A percentile compares a stretch with the other conserved stretches of the same genome.
Conservation (phyloP, 2,113 vertebrate genomes). For the Poecilia latipinna region DNA sequence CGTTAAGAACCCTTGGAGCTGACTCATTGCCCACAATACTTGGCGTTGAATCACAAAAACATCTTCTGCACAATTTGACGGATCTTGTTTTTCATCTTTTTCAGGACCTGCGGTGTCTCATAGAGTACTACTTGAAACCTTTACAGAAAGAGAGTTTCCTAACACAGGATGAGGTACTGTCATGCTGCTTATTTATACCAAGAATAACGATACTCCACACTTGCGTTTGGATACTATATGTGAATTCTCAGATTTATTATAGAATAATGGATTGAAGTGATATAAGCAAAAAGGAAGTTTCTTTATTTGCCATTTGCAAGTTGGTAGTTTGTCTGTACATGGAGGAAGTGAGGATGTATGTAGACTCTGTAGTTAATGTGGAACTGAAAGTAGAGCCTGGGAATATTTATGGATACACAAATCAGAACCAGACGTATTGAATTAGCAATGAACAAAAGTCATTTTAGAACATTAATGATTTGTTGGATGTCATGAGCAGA, state of each 20-base stretch:
- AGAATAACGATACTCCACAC: background rate
- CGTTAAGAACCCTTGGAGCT: background rate
- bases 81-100: slow-evolving; percentile 9
- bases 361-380: no score
- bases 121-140: slow-evolving; percentile 93
- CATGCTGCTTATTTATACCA: background rate
- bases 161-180: slow-evolving; percentile 93
- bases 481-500: background rate
- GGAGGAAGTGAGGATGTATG: no score
- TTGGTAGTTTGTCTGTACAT: background rate
- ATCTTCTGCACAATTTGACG: background rate
- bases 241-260: background rate
- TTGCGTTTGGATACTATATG: background rate
- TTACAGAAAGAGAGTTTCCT: slow-evolving; percentile 95
- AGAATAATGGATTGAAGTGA: background rate
- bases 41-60: background rate
- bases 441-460: background rate
- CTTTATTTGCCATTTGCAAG: background rate
- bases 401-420: background rate
- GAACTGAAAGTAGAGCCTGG: no score
- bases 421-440: background rate
- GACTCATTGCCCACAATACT: slow-evolving; percentile 11
- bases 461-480: background rate
- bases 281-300: background rate
- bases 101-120: slow-evolving; percentile 93